Conservation (phyloP, 2,113 vertebrate genomes). For the Aphelocoma coerulescens region DNA sequence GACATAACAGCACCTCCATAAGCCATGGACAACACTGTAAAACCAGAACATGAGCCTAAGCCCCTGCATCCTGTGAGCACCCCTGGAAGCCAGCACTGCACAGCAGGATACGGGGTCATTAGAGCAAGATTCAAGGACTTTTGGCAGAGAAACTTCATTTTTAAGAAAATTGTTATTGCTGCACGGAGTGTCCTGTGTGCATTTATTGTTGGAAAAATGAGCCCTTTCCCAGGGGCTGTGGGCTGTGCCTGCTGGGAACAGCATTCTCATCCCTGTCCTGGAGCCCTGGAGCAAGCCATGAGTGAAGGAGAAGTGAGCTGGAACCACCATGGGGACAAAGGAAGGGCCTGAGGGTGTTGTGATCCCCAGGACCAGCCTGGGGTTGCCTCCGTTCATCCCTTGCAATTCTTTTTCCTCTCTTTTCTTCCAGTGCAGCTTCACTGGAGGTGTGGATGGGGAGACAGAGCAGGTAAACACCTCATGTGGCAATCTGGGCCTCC, state of each 20-base stretch:
- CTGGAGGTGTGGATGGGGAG: background rate
- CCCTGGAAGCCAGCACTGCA: background rate
- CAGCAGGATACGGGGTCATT: background rate
- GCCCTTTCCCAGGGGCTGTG: background rate
- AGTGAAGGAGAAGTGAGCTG: background rate
- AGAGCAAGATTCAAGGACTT: background rate
- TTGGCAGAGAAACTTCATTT: background rate
- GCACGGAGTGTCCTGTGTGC: background rate
- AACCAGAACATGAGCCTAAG: background rate
- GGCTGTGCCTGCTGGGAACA: background rate
- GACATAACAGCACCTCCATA: rapidly evolving
- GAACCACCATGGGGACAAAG: background rate
- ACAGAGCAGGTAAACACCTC: background rate
- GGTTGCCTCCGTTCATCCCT: background rate
- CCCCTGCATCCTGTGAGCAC: background rate
- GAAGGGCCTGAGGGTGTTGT: background rate
- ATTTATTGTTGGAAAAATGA: background rate
- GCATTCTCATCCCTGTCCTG: background rate
- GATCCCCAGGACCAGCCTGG: background rate
- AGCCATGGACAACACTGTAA: background rate
- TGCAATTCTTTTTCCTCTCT: background rate
- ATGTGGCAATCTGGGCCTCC: background rate
- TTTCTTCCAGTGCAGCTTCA: background rate
- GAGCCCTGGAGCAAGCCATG: background rate
- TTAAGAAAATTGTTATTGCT: background rate